Base-by-base conservation (phyloP, 1,140 invertebrate genomes). In the Conopomorpha cramerella region DNA sequence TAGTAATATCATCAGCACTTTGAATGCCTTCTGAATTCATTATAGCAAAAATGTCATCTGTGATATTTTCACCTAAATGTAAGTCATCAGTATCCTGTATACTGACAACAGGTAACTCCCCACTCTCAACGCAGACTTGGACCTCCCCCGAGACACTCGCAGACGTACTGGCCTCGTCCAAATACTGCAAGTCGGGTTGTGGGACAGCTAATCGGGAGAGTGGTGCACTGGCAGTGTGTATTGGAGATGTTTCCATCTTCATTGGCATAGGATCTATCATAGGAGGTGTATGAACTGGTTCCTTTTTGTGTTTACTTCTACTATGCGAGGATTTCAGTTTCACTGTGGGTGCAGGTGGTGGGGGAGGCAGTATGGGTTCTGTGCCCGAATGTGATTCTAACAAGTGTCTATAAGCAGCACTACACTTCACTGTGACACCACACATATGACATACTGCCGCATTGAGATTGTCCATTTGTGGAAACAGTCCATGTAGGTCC, bases 381-480 rank as follows among this genome's bases (percentile, higher is more conserved):
- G 46, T 38, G 38, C 49, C 46, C 8, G 51, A 52, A 47, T 78
- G 73, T 38, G 59, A 59, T 38, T 65, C 61, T 1, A 58, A 46
- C 35, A 79, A 67, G 55, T 82, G 84, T 79, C 82, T 72, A 70
- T 83, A 71, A 53, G 81, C 58, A 32, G 82, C 83, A 72, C 84
- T 83, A 33, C 82, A 82, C 73, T 84, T 85, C 43, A 85, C 81
- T 59, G 81, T 79, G 10, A 78, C 76, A 45, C 82, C 81, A 54
- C 84, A 86, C 72, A 83, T 80, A 58, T 84, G 81, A 58, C 84
- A 86, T 48, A 85, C 79, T 10, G 83, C 83, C 19, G 81, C 82
- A 48, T 83, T 81, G 49, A 86, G 79, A 39, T 74, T 74, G 64
- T 85, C 83, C 54, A 81, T 80, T 50, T 84, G 82, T 19, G 84